phyloP scores from a whole-genome alignment of 2,113 vertebrate genomes.

The Nycticryphes semicollaris region DNA sequence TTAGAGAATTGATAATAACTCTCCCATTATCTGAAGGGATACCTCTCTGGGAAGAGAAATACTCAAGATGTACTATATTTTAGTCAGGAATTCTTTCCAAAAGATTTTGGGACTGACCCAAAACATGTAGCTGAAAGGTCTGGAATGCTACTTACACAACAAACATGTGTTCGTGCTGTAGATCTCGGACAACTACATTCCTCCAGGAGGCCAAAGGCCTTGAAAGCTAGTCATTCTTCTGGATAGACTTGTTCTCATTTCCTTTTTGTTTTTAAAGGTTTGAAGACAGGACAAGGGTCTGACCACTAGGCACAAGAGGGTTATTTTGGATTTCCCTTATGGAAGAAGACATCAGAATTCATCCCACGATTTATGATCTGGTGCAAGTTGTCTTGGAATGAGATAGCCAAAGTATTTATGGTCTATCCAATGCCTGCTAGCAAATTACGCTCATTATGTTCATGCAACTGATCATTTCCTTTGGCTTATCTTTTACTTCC shows the following conservation, averaged over 20 bases:
- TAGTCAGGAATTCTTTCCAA: slow-evolving; percentile 37
- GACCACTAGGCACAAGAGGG: background rate
- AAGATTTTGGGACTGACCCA: slow-evolving; percentile 42
- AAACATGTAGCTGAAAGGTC: slow-evolving; percentile 30
- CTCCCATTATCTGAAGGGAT: slow-evolving; percentile 7
- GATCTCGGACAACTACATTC: slow-evolving; percentile 3
- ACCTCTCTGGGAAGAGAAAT: slow-evolving; percentile 16
- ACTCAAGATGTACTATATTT: slow-evolving; percentile 33
- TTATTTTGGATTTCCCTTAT: background rate
- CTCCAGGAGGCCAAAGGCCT: slow-evolving; percentile 7
- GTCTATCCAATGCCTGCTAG: background rate
- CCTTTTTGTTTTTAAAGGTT: background rate
- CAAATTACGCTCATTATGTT: background rate
- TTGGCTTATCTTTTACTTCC: background rate
- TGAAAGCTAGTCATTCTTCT: background rate
- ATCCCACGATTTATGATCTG: background rate
- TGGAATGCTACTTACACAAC: slow-evolving; percentile 58
- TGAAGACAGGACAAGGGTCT: background rate
- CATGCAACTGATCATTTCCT: background rate
- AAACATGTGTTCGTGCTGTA: slow-evolving; percentile 7
- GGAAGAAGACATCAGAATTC: background rate
- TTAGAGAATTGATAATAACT: slow-evolving; percentile 44
- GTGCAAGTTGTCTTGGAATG: background rate
- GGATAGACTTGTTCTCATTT: background rate
- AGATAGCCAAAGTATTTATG: background rate